phyloP scores from a whole-genome alignment of 2,797 vertebrate species.

The Amniataba percoides region DNA sequence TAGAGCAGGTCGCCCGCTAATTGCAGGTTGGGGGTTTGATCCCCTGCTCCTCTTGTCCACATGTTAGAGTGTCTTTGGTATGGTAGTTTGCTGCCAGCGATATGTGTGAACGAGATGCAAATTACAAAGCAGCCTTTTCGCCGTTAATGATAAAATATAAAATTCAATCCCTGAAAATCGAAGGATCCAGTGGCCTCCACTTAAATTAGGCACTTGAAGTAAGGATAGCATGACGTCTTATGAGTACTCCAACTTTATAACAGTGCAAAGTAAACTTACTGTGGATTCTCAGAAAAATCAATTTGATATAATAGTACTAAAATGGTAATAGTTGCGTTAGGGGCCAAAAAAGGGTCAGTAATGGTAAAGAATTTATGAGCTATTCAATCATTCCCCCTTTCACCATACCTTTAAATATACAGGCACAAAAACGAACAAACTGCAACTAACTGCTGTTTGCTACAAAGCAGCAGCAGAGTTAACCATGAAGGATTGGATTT shows the following conservation, averaged over 20 bases:
- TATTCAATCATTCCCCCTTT: neutral
- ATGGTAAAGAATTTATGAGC: neutral
- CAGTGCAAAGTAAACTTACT: neutral
- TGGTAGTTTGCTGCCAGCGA: neutral
- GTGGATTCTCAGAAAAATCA: neutral
- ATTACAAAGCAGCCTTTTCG: neutral
- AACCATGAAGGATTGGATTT: slow-evolving; percentile 4
- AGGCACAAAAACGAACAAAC: neutral
- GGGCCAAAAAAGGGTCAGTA: neutral
- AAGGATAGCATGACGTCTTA: neutral
- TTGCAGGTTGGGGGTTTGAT: neutral
- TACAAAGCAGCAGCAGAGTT: neutral
- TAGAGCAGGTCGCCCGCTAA: neutral
- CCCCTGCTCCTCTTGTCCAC: neutral
- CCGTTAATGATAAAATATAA: neutral
- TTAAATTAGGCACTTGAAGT: neutral
- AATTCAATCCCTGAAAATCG: too few species aligned
- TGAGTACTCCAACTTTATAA: neutral
- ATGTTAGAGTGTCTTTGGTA: neutral
- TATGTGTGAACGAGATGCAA: neutral
- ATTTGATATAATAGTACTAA: neutral
- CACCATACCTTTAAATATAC: neutral
- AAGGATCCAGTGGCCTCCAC: neutral
- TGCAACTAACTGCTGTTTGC: neutral
- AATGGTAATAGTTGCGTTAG: too few species aligned